Evolutionary conservation across 2,797 vertebrate genomes (phyloP), one percentile per base, ranked within the genome.

Genomic region (Chaetophractus vellerosus): DNA sequence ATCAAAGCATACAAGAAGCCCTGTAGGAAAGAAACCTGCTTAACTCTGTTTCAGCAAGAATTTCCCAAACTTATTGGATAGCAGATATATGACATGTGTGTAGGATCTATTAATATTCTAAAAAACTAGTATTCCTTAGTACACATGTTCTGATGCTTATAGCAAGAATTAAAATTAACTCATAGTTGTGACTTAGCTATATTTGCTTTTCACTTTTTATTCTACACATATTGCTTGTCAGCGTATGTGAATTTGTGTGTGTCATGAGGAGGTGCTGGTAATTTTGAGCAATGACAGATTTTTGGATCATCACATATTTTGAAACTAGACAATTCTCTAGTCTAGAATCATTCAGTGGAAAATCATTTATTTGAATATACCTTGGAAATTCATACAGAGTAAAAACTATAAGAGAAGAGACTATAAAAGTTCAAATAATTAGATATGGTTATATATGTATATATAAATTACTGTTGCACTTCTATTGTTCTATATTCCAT

Each of bases 261-360:
- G 50, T 16, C 3, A 18, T 16, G 52, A 21, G 11, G n/a, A 0
- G 10, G 2, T 5, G 52, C 15, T 55, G 18, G 4, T 4, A 28
- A 21, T 36, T 80, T 41, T 41, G 31, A 88, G 19, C 8, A 14
- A 12, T 0, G 82, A 3, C 0, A 6, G 3, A 80, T 28, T 79
- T 95, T 18, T 66, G 38, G 84, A 21, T 33, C 55, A 86, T 21
- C 28, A 86, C 75, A 52, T 76, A 80, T 61, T 90, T 74, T 88
- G 16, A 91, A 41, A 36, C 11, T 9, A 41, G 24, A 90, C 88
- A 24, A 26, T 45, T 41, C 93, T 93, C 45, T 61, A 18, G 19
- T 61, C 11, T 83, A 83, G 66, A 14, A 50, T 63, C 33, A 26
- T 23, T 72, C 10, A 28, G 36, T 10, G 52, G 11, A 87, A 72